A percentile compares a stretch with the other conserved stretches of the same genome.
These are phyloP conservation scores for Neoseiulus cucumeris DNA, from an alignment of 1,140 invertebrate genomes.

Conservation along the genomic window DNA sequence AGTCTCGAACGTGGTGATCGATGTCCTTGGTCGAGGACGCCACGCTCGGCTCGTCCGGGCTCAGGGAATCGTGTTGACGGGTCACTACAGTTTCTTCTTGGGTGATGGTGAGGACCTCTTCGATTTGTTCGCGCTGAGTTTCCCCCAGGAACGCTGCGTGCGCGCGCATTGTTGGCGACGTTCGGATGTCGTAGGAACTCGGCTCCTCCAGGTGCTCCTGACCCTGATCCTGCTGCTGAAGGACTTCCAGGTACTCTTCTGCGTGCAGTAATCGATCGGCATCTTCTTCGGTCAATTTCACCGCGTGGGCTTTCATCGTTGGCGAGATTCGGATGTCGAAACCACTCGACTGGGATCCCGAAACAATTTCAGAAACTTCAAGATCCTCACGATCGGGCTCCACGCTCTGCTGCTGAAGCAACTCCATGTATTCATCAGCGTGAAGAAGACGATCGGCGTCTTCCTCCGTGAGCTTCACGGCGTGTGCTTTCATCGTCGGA, in stretches of 20 bases:
- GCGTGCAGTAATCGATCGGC: background rate
- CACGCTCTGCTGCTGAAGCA: background rate
- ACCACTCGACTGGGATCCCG: background rate
- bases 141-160: background rate
- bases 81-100: background rate
- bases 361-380: background rate
- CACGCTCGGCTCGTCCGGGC: background rate
- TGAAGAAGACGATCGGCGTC: slow-evolving; percentile 4
- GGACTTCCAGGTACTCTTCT: background rate
- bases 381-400: background rate
- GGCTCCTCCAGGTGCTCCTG: background rate
- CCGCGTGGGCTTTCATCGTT: slow-evolving; percentile 5
- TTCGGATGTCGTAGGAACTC: background rate
- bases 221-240: background rate
- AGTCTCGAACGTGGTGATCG: background rate
- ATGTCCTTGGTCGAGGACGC: background rate
- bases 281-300: background rate
- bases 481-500: background rate
- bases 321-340: background rate
- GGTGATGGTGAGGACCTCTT: background rate
- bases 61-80: background rate
- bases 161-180: background rate
- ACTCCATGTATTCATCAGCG: background rate
- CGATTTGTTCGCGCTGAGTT: background rate
- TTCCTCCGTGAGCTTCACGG: background rate